Conservation (phyloP, 2,113 vertebrate genomes). For the Colistium nudipinnis region DNA sequence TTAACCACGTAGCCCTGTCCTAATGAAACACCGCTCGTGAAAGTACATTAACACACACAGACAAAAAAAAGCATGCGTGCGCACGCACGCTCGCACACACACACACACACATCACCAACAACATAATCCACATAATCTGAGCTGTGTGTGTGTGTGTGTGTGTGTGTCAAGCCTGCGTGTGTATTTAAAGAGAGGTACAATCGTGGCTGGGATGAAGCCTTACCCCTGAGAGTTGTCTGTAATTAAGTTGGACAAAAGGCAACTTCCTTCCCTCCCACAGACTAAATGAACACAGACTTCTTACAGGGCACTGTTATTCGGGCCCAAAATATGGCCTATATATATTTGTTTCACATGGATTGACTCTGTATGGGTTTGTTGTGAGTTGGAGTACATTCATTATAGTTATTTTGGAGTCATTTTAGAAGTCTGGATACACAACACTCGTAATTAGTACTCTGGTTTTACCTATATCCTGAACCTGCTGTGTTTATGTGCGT, state of each 20-base stretch:
- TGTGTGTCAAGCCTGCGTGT: conserved; percentile 22
- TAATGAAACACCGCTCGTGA: conserved; percentile 49
- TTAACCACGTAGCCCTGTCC: conserved; percentile 38
- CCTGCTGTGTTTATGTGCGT: conserved; percentile 4
- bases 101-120: neutral
- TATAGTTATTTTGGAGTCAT: conserved; percentile 10
- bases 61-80: no score
- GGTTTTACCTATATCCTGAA: conserved; percentile 36
- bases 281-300: conserved; percentile 11
- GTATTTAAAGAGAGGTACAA: conserved; percentile 7
- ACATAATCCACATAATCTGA: conserved; percentile 26
- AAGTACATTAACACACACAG: conserved; percentile 5
- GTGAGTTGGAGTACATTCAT: neutral
- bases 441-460: conserved; percentile 37
- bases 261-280: conserved; percentile 2
- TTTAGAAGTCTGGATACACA: conserved; percentile 20
- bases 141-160: neutral
- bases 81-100: neutral
- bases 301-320: neutral
- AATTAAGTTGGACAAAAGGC: conserved; percentile 19
- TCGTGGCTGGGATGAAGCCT: conserved; percentile 10
- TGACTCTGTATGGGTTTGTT: neutral
- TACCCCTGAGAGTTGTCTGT: conserved; percentile 8
- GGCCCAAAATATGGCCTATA: neutral
- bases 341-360: neutral